Conservation (phyloP, 2,797 vertebrate species). For the Meda fulgida region DNA sequence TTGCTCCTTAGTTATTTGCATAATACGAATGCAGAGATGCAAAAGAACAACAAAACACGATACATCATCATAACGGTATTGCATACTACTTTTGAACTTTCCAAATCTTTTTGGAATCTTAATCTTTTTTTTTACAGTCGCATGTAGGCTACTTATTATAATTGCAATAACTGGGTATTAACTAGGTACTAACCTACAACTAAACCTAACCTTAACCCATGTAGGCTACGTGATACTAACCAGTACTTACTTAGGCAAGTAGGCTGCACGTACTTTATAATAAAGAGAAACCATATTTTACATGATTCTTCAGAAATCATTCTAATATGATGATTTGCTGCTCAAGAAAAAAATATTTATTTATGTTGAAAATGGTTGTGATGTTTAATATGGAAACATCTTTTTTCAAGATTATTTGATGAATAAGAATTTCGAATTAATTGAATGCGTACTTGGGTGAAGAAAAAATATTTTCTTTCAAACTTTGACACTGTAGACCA, state of each 20-base stretch:
- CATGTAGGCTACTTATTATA: no score
- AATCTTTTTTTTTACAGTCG: no score
- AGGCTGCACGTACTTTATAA: no score
- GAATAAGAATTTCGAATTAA: not conserved
- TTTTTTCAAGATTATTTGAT: not conserved
- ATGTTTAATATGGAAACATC: not conserved
- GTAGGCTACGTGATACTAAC: no score
- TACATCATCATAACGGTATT: not conserved
- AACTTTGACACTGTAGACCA: not conserved
- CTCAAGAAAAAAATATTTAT: not conserved
- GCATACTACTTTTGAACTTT: not conserved
- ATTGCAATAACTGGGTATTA: no score
- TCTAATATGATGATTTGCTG: not conserved
- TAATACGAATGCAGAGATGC: not conserved
- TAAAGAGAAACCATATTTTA: no score
- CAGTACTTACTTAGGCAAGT: no score
- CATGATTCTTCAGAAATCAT: not conserved
- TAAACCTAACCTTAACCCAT: no score
- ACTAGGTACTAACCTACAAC: no score
- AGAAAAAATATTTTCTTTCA: not conserved
- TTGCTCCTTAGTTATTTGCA: not conserved
- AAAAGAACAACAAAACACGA: constrained; percentile 38
- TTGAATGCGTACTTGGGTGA: no score
- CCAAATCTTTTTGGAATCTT: no score
- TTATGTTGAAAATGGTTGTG: not conserved